Conservation (phyloP, 2,797 vertebrate species). For the Periophthalmus magnuspinnatus region DNA sequence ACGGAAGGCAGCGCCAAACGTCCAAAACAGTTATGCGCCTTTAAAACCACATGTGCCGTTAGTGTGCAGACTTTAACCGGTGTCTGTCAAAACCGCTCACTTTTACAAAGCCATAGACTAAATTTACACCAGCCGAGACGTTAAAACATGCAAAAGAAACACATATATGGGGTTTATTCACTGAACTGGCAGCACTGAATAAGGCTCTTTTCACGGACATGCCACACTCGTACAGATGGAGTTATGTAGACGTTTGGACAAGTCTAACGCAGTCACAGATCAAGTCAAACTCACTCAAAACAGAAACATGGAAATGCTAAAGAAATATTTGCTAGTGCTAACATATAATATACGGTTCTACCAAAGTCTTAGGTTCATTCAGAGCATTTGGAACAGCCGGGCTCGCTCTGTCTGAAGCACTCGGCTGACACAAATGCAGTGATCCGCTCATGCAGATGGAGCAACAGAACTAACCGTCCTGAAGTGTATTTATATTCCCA, state of each 20-base stretch:
- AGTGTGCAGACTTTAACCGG: neutral
- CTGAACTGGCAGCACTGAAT: neutral
- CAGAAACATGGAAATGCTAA: neutral
- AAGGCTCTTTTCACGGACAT: conserved; percentile 1
- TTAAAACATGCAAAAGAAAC: conserved; percentile 8
- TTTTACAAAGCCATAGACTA: neutral
- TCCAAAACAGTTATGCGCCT: neutral
- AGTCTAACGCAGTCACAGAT: neutral
- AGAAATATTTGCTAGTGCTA: too few species aligned
- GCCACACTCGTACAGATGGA: too few species aligned
- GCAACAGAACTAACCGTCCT: conserved; percentile 28
- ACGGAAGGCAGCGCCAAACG: too few species aligned
- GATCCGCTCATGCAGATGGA: conserved; percentile 54
- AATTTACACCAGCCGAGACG: neutral
- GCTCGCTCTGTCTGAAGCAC: conserved; percentile 69
- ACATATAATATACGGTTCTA: too few species aligned
- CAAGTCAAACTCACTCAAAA: conserved; percentile 1
- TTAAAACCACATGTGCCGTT: neutral
- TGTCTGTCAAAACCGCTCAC: neutral
- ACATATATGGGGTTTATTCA: neutral
- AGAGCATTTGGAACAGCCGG: conserved; percentile 74
- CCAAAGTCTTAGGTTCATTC: neutral
- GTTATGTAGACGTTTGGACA: too few species aligned
- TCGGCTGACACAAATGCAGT: conserved; percentile 74
- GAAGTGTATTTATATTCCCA: conserved; percentile 12